phyloP scores from a whole-genome alignment of 2,888 invertebrate genomes.

The Nysson spinosus region DNA sequence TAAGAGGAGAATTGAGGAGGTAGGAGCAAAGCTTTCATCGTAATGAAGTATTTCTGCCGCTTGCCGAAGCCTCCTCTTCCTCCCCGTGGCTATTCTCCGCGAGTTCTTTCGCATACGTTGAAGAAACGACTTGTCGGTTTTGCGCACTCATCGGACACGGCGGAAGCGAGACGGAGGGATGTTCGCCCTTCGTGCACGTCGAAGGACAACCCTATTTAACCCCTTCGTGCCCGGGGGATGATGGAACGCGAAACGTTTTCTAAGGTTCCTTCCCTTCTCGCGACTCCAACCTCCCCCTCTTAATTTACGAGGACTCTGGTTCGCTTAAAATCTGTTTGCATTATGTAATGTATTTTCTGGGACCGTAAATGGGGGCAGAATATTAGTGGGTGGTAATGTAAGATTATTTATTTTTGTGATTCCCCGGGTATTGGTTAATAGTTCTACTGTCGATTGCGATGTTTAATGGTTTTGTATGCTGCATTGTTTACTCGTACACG shows the following conservation, averaged over 20 bases:
- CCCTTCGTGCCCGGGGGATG: constrained; percentile 34
- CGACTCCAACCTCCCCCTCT: constrained; percentile 13
- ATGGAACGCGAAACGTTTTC: constrained; percentile 30
- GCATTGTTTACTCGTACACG: too few species aligned
- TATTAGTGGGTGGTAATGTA: too few species aligned
- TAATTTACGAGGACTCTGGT: constrained; percentile 10
- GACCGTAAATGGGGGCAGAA: not conserved
- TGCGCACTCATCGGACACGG: constrained; percentile 43
- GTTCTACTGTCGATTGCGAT: too few species aligned
- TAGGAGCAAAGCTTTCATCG: constrained; percentile 73
- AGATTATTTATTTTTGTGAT: too few species aligned
- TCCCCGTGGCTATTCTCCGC: constrained; percentile 26
- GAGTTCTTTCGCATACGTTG: constrained; percentile 54
- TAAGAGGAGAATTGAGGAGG: constrained; percentile 42
- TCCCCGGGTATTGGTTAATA: too few species aligned
- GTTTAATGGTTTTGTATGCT: too few species aligned
- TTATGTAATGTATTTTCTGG: constrained; percentile 26
- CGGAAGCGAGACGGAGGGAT: constrained; percentile 8
- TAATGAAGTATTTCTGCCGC: constrained; percentile 75
- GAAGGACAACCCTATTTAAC: constrained; percentile 54
- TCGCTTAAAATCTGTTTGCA: constrained; percentile 19
- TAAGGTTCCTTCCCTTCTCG: constrained; percentile 13
- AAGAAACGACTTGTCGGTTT: constrained; percentile 62
- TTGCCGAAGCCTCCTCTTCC: constrained; percentile 53
- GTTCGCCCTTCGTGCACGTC: constrained; percentile 27